phyloP scores from a whole-genome alignment of 2,797 vertebrate genomes.

The Acanthopagrus latus region DNA sequence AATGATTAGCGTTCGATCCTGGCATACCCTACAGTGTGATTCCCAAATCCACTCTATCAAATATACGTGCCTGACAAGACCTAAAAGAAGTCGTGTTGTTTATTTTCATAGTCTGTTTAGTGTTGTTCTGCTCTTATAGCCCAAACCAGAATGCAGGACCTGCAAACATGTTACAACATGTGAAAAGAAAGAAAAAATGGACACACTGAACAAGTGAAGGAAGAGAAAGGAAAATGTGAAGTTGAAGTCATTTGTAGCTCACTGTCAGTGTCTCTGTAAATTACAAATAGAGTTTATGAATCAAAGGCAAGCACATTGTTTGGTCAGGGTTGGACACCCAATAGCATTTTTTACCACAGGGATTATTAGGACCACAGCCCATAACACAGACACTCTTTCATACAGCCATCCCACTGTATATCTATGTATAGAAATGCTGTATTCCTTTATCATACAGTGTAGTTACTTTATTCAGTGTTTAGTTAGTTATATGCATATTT shows the following conservation, averaged over 20 bases:
- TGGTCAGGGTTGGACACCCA: background rate
- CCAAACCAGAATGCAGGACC: background rate
- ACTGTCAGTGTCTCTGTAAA: background rate
- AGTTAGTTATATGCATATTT: background rate
- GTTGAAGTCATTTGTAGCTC: background rate
- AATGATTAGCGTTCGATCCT: background rate
- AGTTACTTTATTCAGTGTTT: too few species aligned
- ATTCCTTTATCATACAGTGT: too few species aligned
- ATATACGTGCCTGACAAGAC: constrained; percentile 8
- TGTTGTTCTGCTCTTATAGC: constrained; percentile 1
- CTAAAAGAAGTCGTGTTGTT: constrained; percentile 11
- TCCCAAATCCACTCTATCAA: constrained; percentile 15
- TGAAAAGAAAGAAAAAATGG: background rate
- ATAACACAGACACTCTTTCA: background rate
- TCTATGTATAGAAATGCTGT: background rate
- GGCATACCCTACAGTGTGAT: background rate
- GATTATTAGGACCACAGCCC: background rate
- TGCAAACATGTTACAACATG: background rate
- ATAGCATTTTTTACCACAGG: background rate
- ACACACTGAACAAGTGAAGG: background rate
- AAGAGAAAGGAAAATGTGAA: background rate
- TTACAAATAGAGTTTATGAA: background rate
- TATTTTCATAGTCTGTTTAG: constrained; percentile 12
- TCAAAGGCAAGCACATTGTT: constrained; percentile 1
- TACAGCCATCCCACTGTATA: background rate